Conservation (phyloP, 1,140 invertebrate species). For the Drosophila fuyamai region DNA sequence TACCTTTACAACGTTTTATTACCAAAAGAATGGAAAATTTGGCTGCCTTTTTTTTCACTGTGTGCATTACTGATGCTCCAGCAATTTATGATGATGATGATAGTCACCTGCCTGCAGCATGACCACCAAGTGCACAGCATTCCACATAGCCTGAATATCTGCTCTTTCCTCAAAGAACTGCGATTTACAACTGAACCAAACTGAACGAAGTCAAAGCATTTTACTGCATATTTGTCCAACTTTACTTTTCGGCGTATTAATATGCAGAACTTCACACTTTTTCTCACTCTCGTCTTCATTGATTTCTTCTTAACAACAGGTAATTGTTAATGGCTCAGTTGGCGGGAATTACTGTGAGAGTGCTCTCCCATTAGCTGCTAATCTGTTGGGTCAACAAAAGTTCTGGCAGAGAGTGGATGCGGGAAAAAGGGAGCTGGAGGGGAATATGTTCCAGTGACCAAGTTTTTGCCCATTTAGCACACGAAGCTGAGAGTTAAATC, state of each 20-base stretch:
- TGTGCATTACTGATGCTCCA: conserved; percentile 19
- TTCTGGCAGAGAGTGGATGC: conserved; percentile 10
- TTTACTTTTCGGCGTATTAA: conserved; percentile 44
- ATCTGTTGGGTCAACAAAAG: conserved; percentile 73
- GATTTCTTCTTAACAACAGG: conserved; percentile 62
- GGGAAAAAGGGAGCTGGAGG: neutral
- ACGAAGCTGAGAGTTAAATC: conserved; percentile 2
- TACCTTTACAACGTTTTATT: no score
- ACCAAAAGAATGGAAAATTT: neutral
- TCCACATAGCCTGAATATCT: conserved; percentile 8
- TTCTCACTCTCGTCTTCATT: conserved; percentile 23
- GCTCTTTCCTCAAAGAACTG: conserved; percentile 18
- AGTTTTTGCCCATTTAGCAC: conserved; percentile 66
- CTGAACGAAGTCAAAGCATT: conserved; percentile 5
- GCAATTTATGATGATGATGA: conserved; percentile 44
- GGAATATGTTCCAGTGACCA: conserved; percentile 65
- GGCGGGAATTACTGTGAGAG: conserved; percentile 27
- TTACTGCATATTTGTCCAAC: conserved; percentile 10
- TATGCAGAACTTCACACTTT: conserved; percentile 68
- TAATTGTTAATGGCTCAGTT: conserved; percentile 54
- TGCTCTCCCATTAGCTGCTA: conserved; percentile 66
- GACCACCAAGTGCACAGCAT: conserved; percentile 33
- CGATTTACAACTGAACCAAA: conserved; percentile 47
- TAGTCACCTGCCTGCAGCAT: conserved; percentile 72
- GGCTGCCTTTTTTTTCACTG: neutral